phyloP scores from a whole-genome alignment of 2,113 vertebrate species.

The Lophochroa leadbeateri region DNA sequence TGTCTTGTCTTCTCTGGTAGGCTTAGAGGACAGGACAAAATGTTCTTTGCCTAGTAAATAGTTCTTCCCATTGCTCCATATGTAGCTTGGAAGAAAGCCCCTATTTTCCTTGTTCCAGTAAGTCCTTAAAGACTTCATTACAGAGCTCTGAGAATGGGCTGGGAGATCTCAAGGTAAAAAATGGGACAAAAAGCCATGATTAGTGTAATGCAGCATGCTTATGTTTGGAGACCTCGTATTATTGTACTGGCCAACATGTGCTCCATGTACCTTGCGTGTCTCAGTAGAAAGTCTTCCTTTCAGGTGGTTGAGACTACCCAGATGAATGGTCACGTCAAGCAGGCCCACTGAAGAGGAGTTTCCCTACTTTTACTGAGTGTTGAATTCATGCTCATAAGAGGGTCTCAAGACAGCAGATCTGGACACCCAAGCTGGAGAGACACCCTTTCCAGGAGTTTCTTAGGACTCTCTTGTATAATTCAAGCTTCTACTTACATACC shows the following conservation, averaged over 20 bases:
- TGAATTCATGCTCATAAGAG: background rate
- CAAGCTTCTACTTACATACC: background rate
- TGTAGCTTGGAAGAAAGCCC: background rate
- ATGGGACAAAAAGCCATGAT: background rate
- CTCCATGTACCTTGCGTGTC: background rate
- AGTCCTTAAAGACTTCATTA: background rate
- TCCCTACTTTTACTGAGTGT: background rate
- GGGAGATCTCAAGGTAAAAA: background rate
- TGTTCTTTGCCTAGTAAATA: background rate
- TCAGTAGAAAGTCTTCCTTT: conserved; percentile 42
- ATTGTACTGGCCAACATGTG: background rate
- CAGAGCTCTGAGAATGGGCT: background rate
- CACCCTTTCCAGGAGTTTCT: background rate
- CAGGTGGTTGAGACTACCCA: conserved; percentile 53
- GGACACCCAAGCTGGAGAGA: background rate
- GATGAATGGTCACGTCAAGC: background rate
- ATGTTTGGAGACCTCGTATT: background rate
- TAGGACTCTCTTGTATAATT: background rate
- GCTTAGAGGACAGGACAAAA: background rate
- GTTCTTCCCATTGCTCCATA: background rate
- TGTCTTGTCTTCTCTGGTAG: background rate
- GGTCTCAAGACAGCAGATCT: background rate
- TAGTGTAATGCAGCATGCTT: background rate
- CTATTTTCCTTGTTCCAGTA: background rate
- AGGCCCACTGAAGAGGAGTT: background rate